Percentiles rank a stretch among this genome's conserved stretches.
phyloP scores from a whole-genome alignment of 2,797 vertebrate genomes.

The Myotis pilosus region DNA sequence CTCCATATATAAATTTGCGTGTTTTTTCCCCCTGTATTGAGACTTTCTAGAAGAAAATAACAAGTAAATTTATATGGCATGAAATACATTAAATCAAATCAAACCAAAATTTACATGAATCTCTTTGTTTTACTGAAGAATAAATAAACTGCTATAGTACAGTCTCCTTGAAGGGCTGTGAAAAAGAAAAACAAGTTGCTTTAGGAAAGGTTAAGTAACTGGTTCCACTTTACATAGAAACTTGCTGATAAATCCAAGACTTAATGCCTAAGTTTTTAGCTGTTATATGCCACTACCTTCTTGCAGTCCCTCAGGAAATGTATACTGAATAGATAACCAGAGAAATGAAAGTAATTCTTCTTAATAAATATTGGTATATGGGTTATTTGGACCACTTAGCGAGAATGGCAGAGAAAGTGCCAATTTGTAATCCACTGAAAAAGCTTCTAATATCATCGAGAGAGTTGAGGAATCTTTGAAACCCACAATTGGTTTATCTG shows the following conservation, averaged over 20 bases:
- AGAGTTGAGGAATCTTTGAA: background rate
- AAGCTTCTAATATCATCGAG: background rate
- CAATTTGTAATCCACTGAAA: background rate
- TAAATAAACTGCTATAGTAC: background rate
- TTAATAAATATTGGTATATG: background rate
- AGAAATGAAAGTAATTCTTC: background rate
- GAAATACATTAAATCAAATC: background rate
- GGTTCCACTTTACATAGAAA: background rate
- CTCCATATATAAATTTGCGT: background rate
- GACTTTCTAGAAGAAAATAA: background rate
- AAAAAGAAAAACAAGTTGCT: background rate
- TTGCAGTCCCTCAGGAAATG: background rate
- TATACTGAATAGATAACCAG: background rate
- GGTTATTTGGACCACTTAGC: background rate
- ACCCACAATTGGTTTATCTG: background rate
- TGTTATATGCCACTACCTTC: background rate
- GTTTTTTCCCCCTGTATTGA: background rate
- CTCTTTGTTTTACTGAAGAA: slow-evolving; percentile 9
- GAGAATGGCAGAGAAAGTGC: background rate
- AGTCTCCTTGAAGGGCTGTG: background rate
- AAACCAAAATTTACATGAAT: background rate
- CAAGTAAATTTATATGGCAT: background rate
- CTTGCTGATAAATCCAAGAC: background rate
- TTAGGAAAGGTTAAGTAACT: background rate
- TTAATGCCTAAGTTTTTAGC: background rate